These are phyloP conservation scores for Zoanthus gigantus DNA, from an alignment of 92 coral and sea anemone species.

Conservation along the genomic window DNA sequence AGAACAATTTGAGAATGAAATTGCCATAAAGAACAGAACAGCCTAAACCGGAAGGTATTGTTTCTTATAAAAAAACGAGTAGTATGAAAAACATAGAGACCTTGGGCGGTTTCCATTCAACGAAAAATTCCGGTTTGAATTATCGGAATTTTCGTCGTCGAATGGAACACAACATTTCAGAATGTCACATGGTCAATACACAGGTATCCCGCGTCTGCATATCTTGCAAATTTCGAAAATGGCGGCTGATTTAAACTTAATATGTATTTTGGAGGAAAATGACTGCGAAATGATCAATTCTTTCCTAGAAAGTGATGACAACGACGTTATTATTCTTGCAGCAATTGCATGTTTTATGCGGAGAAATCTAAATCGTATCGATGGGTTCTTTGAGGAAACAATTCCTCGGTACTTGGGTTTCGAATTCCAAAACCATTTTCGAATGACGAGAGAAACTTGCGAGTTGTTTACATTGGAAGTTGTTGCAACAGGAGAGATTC, in stretches of 20 bases:
- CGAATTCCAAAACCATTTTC: constrained; percentile 44
- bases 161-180: constrained; percentile 7
- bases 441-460: constrained; percentile 57
- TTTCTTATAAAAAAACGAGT: no score
- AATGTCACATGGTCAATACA: neutral
- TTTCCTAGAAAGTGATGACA: constrained; percentile 14
- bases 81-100: no score
- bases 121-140: neutral
- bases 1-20: no score
- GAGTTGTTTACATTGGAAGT: constrained; percentile 59
- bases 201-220: constrained; percentile 12
- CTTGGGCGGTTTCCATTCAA: constrained; percentile 1
- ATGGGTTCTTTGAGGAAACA: constrained; percentile 50
- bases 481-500: constrained; percentile 63
- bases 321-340: constrained; percentile 41
- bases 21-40: no score
- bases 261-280: constrained; percentile 9
- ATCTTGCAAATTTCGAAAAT: constrained; percentile 10
- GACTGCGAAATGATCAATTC: constrained; percentile 15
- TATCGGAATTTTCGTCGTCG: constrained; percentile 10
- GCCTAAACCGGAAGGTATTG: no score
- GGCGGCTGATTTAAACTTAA: constrained; percentile 7
- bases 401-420: constrained; percentile 38
- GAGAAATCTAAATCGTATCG: constrained; percentile 39
- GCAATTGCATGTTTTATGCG: constrained; percentile 36